Evolutionary conservation across 2,113 vertebrate species (phyloP).

Genomic region (Podarcis raffonei): DNA sequence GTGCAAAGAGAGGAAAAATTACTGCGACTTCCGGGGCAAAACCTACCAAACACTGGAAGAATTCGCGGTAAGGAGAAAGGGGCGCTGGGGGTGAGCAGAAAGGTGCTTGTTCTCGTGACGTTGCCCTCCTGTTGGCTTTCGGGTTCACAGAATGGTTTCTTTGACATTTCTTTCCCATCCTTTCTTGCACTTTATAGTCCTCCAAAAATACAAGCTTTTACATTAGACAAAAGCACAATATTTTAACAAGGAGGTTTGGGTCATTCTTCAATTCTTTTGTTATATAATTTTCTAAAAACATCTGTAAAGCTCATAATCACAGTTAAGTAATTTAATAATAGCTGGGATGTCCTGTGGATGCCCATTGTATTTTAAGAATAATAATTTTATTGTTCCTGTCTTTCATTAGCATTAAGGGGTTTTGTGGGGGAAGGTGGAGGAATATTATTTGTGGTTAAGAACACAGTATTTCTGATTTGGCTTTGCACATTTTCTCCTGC

Average conservation of each 20-base stretch:
- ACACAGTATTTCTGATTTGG: not conserved
- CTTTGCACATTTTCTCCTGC: not conserved
- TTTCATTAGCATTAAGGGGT: not conserved
- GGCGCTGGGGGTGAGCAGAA: not conserved
- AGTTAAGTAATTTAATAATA: not conserved
- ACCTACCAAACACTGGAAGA: slow-evolving; percentile 92
- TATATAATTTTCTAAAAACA: slow-evolving; percentile 28
- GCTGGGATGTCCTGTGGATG: not conserved
- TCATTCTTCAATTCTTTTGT: slow-evolving; percentile 9
- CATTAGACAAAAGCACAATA: not conserved
- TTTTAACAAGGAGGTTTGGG: slow-evolving; percentile 27
- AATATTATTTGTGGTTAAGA: not conserved
- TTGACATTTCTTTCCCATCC: not conserved
- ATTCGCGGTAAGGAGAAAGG: slow-evolving; percentile 89
- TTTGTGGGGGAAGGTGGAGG: not conserved
- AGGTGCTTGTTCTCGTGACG: not conserved
- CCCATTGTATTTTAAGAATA: not conserved
- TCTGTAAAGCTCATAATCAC: not conserved
- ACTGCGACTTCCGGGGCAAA: slow-evolving; percentile 95
- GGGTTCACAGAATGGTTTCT: not conserved
- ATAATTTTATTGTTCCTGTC: not conserved
- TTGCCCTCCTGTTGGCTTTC: not conserved
- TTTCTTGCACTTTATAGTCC: not conserved
- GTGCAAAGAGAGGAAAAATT: slow-evolving; percentile 95
- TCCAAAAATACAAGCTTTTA: slow-evolving; percentile 23